Evolutionary conservation across 2,888 invertebrate genomes (phyloP), one percentile per base, ranked within the genome.

Genomic region (Campopleginae sp.): DNA sequence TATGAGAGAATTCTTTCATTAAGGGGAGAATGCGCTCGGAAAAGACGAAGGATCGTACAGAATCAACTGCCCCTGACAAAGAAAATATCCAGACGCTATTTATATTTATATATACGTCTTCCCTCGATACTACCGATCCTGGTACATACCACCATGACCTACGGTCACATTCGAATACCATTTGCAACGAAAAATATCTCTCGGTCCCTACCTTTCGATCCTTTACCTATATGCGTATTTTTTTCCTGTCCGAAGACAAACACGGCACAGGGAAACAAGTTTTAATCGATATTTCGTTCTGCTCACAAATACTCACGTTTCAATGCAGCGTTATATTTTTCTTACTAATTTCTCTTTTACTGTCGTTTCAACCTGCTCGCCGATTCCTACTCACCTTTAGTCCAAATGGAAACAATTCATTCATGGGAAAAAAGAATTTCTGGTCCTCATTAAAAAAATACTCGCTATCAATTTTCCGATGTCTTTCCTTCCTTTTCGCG

Each of bases 41-140:
- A 80, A 84, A 74, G 76, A 74, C 48, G 68, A 80, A 46, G 72
- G 48, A 74, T 77, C 38, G 80, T 80, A 66, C 77, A 81, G 77
- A 77, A 84, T 77, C 48, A 38, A 46, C 61, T 48, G 46, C 23
- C 77, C 66, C 23, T 61, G 31, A 66, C 33, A 23, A 42, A 44
- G 76, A 48, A 76, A 84, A 77, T 77, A 80, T 80, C 66, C 23
- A 66, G 54, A 31, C 33, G 58, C 33, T 71, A 71, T 71, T 51
- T 54, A 38, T 71, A 38, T 63, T 33, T 68, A 31, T 42, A 31
- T 31, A 63, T 44, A 68, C 42, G 27, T 61, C 5, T 72, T 14
- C 19, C 58, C 33, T 72, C 72, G 33, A 51, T 72, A 72, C 38
- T 72, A 72, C 38, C 17, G 44, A 44, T 54, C 54, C 44, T 58